Base-by-base conservation (phyloP, 2,797 vertebrate genomes). In the Oreortyx pictus region DNA sequence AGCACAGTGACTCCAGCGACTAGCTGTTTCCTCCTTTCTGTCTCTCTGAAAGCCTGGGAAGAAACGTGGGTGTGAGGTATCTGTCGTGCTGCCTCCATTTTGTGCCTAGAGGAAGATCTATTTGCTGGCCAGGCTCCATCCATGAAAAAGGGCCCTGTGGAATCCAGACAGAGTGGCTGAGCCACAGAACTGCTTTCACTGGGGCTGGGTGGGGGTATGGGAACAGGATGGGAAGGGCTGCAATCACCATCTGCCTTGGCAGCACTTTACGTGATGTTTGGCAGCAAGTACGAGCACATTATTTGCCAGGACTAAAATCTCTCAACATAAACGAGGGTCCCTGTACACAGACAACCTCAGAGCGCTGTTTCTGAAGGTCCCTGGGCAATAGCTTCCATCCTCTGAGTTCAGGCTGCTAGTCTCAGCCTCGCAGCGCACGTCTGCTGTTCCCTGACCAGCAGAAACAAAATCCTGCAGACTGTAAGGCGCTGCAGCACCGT, bases 331-430 rank as follows among this genome's bases (percentile, higher is more conserved):
- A 7, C 14, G 9, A 52, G 11, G 44, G 35, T 18, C 44, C 59
- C 23, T 61, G n/a, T n/a, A 20, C 1, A 0, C 1, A 3, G 10
- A 10, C 1, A 27, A 62, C 24, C 8, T 46, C 43, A 15, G 59
- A 8, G 24, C 1, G 6, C 6, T 3, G 7, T 7, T 86, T 65
- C 44, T 25, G 54, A 57, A 88, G 56, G 37, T 16, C n/a, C 19
- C 9, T 46, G 24, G 11, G 11, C 17, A 5, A 44, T 2, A 25
- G 77, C 37, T 5, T 0, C 15, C 47, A 15, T 15, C 14, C 9
- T 62, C 27, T 7, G 4, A 52, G 67, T 19, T 31, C 20, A 22
- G 14, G 29, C 18, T 52, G 47, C 29, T 39, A 15, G 25, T 70
- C 13, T 39, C 19, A 14, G 29, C 35, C 35, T 20, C 3, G 11